Conservation (phyloP, 2,113 vertebrate genomes). For the Gymnarchus niloticus region DNA sequence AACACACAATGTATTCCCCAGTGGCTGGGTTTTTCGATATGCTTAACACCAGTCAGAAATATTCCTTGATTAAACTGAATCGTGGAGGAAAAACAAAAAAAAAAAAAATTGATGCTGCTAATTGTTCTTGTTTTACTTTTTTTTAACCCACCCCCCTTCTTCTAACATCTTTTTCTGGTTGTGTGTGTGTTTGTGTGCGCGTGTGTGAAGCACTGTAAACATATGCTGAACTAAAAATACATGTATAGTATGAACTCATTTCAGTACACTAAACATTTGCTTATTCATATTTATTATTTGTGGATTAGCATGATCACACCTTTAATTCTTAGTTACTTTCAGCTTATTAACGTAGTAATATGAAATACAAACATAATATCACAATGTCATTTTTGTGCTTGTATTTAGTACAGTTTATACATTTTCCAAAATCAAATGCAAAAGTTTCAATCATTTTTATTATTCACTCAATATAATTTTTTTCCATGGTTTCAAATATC, state of each 20-base stretch:
- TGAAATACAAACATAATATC: background rate
- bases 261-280: background rate
- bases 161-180: background rate
- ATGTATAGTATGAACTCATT: background rate
- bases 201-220: background rate
- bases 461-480: background rate
- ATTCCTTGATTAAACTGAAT: too few species aligned
- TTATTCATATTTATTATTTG: background rate
- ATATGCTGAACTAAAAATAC: background rate
- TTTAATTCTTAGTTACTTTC: background rate
- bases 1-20: too few species aligned
- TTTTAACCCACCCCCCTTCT: background rate
- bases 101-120: background rate
- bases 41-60: too few species aligned
- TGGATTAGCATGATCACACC: background rate
- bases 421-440: background rate
- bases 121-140: background rate
- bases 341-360: background rate
- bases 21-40: background rate
- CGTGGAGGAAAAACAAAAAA: too few species aligned
- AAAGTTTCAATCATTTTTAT: background rate
- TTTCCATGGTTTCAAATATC: slow-evolving; percentile 19
- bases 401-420: background rate
- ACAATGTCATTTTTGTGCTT: background rate
- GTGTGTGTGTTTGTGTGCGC: too few species aligned